Evolutionary conservation across 1,140 invertebrate genomes (phyloP).

Genomic region (Scylla paramamosain): DNA sequence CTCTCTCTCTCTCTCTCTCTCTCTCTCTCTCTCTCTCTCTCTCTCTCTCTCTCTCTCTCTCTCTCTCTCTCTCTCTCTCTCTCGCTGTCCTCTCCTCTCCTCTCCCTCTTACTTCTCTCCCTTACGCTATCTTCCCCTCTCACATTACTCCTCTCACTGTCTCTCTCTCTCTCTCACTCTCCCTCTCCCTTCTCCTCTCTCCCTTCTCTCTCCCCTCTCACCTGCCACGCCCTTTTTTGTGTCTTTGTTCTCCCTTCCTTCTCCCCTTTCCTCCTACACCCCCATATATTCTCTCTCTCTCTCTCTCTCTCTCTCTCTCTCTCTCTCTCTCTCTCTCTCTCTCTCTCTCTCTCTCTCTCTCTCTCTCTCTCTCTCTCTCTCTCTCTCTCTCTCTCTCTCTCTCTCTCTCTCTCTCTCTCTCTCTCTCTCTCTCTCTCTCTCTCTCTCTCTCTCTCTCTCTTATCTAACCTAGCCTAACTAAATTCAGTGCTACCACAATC

Average conservation of each 20-base stretch:
- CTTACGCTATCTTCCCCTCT: background rate
- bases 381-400: background rate
- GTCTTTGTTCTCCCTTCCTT: background rate
- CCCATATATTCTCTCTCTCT: background rate
- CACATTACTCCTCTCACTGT: background rate
- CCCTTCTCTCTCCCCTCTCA: background rate
- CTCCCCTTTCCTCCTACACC: background rate
- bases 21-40: background rate
- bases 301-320: background rate
- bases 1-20: background rate
- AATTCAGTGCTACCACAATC: no score
- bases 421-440: slow-evolving; percentile 37
- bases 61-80: slow-evolving; percentile 26
- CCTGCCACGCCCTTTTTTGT: no score
- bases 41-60: background rate
- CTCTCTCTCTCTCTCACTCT: background rate
- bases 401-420: slow-evolving; percentile 41
- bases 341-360: slow-evolving; percentile 9
- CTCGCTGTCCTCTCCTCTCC: background rate
- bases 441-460: background rate
- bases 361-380: background rate
- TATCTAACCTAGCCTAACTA: no score
- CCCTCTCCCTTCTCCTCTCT: no score
- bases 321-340: slow-evolving; percentile 40
- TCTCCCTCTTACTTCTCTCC: background rate